These are phyloP conservation scores for Peromyscus attwateri DNA, from an alignment of 2,797 vertebrate genomes.

Conservation along the genomic window DNA sequence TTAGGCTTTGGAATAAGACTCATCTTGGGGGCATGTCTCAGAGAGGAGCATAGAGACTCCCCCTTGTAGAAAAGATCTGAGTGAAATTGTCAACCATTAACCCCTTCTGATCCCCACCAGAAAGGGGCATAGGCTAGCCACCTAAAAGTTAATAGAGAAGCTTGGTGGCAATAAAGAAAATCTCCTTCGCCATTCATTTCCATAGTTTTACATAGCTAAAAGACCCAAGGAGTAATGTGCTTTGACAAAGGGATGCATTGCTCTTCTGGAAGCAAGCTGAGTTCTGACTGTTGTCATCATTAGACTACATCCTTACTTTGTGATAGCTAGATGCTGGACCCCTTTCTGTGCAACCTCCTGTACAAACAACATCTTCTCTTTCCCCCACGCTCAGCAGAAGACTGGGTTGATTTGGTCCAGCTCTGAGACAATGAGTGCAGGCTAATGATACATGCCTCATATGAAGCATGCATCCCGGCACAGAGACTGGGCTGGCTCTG, in stretches of 20 bases:
- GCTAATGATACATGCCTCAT: not conserved
- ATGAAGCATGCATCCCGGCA: rapidly evolving
- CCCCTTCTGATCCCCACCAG: not conserved
- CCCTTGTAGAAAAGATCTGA: not conserved
- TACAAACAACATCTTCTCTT: not conserved
- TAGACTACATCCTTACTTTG: not conserved
- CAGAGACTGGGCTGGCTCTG: not conserved
- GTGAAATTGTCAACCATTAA: not conserved
- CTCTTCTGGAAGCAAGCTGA: constrained; percentile 36
- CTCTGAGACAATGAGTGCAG: not conserved
- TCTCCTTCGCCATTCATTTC: constrained; percentile 16
- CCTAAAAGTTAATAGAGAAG: not conserved
- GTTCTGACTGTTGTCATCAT: not conserved
- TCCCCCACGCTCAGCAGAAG: not conserved
- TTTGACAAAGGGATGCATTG: constrained; percentile 37
- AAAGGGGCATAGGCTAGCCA: not conserved
- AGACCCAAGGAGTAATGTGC: constrained; percentile 60
- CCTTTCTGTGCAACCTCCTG: not conserved
- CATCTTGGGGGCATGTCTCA: too few species aligned
- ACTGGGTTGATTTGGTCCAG: not conserved
- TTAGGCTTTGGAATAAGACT: not conserved
- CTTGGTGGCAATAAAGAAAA: constrained; percentile 19
- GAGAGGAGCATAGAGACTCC: not conserved
- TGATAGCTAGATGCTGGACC: not conserved
- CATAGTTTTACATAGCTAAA: constrained; percentile 23